Conservation (phyloP, 2,888 invertebrate species). For the Dinocampus coccinellae region DNA sequence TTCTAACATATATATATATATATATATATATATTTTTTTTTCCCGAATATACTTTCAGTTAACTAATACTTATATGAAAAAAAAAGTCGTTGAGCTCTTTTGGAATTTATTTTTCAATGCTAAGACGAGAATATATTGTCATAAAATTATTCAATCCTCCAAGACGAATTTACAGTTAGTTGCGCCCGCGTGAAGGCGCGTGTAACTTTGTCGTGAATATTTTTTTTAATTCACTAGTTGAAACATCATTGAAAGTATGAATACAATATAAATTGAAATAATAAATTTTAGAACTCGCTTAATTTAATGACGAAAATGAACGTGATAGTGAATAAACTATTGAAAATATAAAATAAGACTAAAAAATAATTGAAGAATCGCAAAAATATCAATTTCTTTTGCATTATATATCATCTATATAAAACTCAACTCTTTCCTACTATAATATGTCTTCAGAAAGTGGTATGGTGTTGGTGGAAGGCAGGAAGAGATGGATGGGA, state of each 20-base stretch:
- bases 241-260: background rate
- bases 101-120: conserved; percentile 22
- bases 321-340: background rate
- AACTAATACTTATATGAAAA: background rate
- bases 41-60: background rate
- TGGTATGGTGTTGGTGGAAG: conserved; percentile 43
- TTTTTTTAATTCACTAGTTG: background rate
- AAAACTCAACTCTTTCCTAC: conserved; percentile 4
- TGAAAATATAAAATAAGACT: background rate
- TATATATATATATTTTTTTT: background rate
- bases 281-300: background rate
- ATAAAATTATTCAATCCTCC: conserved; percentile 28
- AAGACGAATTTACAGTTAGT: conserved; percentile 38
- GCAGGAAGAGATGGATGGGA: conserved; percentile 42
- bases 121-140: background rate
- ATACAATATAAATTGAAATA: background rate
- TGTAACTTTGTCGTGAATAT: background rate
- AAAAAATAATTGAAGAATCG: background rate
- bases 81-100: conserved; percentile 7
- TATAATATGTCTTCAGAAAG: background rate
- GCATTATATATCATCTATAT: background rate
- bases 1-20: background rate
- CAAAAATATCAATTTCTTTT: background rate
- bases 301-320: background rate
- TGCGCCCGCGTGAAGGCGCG: conserved; percentile 1